Evolutionary conservation across 2,888 invertebrate genomes (phyloP).

Genomic region (Cerastoderma edule): DNA sequence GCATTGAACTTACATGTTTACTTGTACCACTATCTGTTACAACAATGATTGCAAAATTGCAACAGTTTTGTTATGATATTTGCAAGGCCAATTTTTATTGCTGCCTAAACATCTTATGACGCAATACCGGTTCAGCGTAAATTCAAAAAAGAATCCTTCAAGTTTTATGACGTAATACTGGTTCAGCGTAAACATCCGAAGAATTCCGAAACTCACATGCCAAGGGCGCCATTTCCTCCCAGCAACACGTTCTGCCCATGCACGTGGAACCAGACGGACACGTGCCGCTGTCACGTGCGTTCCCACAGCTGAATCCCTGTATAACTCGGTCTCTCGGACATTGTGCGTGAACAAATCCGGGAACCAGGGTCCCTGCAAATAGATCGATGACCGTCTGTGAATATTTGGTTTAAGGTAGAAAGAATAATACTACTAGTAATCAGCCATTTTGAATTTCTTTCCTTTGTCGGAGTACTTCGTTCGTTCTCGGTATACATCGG

Average conservation of each 20-base stretch:
- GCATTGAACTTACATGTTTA: too few species aligned
- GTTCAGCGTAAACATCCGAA: too few species aligned
- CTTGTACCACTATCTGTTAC: too few species aligned
- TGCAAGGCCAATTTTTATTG: neutral
- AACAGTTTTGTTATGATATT: neutral
- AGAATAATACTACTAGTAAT: too few species aligned
- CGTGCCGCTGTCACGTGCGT: too few species aligned
- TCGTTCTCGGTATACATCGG: too few species aligned
- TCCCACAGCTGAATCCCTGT: neutral
- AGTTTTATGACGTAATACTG: neutral
- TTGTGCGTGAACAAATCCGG: conserved; percentile 1
- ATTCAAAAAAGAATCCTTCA: neutral
- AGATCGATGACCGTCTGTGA: too few species aligned
- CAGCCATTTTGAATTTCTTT: too few species aligned
- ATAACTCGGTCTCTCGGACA: neutral
- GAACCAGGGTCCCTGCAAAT: neutral
- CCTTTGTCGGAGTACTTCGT: too few species aligned
- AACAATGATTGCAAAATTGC: neutral
- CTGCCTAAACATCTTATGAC: neutral
- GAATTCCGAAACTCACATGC: conserved; percentile 15
- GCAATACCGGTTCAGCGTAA: neutral
- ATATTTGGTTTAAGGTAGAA: too few species aligned
- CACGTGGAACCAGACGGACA: conserved; percentile 20
- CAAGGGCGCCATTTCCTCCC: conserved; percentile 3
- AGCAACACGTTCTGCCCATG: neutral